A percentile compares a stretch with the other conserved stretches of the same genome.
Conservation (phyloP, 2,797 vertebrate genomes). For the Borostomias antarcticus region DNA sequence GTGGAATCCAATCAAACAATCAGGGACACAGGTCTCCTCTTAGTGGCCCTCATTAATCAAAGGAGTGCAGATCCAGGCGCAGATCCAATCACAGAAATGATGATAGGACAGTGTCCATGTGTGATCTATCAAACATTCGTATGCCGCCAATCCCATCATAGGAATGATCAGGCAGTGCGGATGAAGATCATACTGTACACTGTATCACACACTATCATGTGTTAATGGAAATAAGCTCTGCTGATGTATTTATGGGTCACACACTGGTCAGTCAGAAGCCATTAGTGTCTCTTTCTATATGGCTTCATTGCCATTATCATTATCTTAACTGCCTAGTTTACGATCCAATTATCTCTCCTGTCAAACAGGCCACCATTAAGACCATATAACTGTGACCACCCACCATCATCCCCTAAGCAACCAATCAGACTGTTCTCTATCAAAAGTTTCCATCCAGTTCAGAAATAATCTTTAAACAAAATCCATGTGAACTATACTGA, state of each 20-base stretch:
- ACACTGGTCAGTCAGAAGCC: constrained; percentile 21
- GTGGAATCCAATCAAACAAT: too few species aligned
- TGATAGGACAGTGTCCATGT: too few species aligned
- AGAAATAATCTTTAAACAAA: too few species aligned
- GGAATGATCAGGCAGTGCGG: too few species aligned
- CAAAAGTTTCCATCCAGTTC: constrained; percentile 6
- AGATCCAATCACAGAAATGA: too few species aligned
- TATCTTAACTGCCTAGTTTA: constrained; percentile 44
- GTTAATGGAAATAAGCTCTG: background rate
- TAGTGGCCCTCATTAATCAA: too few species aligned
- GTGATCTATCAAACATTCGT: too few species aligned
- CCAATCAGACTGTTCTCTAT: background rate
- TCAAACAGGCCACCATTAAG: constrained; percentile 42
- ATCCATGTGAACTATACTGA: background rate
- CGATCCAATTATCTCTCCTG: constrained; percentile 55
- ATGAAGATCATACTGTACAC: too few species aligned
- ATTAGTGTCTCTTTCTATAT: constrained; percentile 35
- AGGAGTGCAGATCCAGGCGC: too few species aligned
- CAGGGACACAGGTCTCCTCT: too few species aligned
- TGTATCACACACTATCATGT: background rate
- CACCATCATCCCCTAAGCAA: constrained; percentile 4
- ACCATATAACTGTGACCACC: constrained; percentile 41
- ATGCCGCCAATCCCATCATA: too few species aligned
- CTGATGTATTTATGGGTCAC: constrained; percentile 30
- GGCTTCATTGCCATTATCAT: constrained; percentile 29